Evolutionary conservation across 2,113 vertebrate species (phyloP).

Genomic region (Mobula birostris): DNA sequence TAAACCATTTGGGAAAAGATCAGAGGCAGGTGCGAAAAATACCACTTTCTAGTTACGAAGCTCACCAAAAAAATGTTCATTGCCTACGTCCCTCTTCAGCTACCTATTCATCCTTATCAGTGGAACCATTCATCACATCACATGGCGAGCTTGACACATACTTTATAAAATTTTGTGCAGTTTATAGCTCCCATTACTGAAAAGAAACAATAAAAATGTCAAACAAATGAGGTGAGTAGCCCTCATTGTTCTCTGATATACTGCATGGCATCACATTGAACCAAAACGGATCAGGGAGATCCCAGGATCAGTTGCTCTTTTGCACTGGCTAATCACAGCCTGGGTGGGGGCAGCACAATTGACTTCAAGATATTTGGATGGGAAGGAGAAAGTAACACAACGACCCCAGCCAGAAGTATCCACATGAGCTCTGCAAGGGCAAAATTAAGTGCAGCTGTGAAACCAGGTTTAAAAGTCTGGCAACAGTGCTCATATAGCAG

Average conservation of each 20-base stretch:
- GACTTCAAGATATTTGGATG: not conserved
- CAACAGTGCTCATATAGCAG: not conserved
- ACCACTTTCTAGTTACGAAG: not conserved
- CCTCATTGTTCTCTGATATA: not conserved
- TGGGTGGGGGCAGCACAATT: not conserved
- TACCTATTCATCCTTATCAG: constrained; percentile 4
- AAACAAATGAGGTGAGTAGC: not conserved
- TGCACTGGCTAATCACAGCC: not conserved
- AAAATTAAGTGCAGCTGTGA: not conserved
- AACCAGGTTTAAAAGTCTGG: no score
- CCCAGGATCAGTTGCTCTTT: not conserved
- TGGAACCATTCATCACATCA: not conserved
- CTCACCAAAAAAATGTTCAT: not conserved
- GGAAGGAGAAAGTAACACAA: not conserved
- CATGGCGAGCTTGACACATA: constrained; percentile 15
- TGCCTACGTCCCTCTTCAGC: not conserved
- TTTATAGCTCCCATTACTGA: constrained; percentile 30
- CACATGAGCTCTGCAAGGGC: not conserved
- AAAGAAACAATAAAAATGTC: constrained; percentile 21
- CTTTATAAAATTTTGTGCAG: not conserved
- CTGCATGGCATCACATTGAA: not conserved
- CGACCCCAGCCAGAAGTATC: not conserved
- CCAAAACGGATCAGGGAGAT: not conserved
- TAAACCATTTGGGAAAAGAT: not conserved
- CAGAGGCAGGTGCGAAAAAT: not conserved